Conservation (phyloP, 1,140 invertebrate species). For the Phocides pigmalion region DNA sequence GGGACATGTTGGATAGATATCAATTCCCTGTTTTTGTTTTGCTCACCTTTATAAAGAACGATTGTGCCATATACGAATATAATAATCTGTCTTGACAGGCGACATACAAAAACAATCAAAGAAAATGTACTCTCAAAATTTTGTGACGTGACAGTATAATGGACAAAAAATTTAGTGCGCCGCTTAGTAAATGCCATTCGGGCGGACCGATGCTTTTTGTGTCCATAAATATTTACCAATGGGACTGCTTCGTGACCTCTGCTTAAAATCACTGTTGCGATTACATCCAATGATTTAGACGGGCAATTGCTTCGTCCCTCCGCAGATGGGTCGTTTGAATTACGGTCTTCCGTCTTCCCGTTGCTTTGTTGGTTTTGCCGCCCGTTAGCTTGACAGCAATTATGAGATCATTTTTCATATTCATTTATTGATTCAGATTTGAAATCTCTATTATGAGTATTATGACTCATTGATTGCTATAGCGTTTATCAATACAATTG, state of each 20-base stretch:
- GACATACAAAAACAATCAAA: slow-evolving; percentile 46
- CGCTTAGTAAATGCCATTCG: slow-evolving; percentile 55
- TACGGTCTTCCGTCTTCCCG: slow-evolving; percentile 59
- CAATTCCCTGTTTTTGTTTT: slow-evolving; percentile 38
- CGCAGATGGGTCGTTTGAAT: slow-evolving; percentile 67
- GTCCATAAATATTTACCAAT: slow-evolving; percentile 67
- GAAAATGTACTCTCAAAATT: slow-evolving; percentile 23
- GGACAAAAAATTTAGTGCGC: slow-evolving; percentile 54
- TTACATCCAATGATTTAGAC: slow-evolving; percentile 75
- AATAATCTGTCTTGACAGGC: slow-evolving; percentile 29
- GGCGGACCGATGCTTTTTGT: slow-evolving; percentile 54
- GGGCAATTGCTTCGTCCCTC: slow-evolving; percentile 49
- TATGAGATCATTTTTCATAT: slow-evolving; percentile 75
- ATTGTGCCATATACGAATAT: slow-evolving; percentile 15
- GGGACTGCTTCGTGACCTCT: slow-evolving; percentile 71
- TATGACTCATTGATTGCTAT: slow-evolving; percentile 63
- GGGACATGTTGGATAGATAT: slow-evolving; percentile 58
- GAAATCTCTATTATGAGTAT: slow-evolving; percentile 74
- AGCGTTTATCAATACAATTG: slow-evolving; percentile 25
- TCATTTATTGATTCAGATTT: slow-evolving; percentile 71
- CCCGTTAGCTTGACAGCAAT: slow-evolving; percentile 59
- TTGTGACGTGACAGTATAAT: slow-evolving; percentile 43
- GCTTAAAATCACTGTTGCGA: slow-evolving; percentile 70
- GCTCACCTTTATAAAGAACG: not conserved
- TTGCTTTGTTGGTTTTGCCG: slow-evolving; percentile 67